These are phyloP conservation scores for Drosophila saltans DNA, from an alignment of 1,140 invertebrate species.

Conservation along the genomic window DNA sequence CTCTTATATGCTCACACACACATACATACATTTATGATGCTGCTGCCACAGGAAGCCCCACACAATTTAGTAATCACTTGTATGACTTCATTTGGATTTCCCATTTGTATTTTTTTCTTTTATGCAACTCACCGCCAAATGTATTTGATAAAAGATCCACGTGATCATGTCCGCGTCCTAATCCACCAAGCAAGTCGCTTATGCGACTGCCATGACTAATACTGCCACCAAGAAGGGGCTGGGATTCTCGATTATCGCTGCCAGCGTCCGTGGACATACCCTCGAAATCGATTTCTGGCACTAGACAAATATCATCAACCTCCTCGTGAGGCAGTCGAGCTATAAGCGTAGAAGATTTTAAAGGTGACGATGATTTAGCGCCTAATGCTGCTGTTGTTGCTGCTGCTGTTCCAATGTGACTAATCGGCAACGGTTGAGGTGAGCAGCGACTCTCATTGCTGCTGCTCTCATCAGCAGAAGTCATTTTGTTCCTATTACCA, in stretches of 20 bases:
- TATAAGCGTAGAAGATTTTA: slow-evolving; percentile 52
- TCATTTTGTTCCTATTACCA: slow-evolving; percentile 37
- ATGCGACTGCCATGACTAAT: slow-evolving; percentile 67
- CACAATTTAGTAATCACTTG: slow-evolving; percentile 37
- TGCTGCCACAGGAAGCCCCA: slow-evolving; percentile 49
- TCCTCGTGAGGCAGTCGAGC: slow-evolving; percentile 66
- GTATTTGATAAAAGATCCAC: slow-evolving; percentile 90
- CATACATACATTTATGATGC: not conserved
- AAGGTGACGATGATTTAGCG: slow-evolving; percentile 49
- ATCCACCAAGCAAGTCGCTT: slow-evolving; percentile 57
- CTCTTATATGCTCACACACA: slow-evolving; percentile 3
- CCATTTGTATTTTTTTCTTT: too few species aligned
- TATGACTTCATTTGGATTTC: slow-evolving; percentile 51
- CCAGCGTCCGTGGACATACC: slow-evolving; percentile 87
- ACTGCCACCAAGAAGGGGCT: slow-evolving; percentile 92
- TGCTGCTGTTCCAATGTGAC: slow-evolving; percentile 53
- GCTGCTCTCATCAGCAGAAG: slow-evolving; percentile 44
- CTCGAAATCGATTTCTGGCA: slow-evolving; percentile 84
- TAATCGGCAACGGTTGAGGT: slow-evolving; percentile 47
- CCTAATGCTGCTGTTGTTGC: slow-evolving; percentile 37
- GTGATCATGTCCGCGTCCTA: slow-evolving; percentile 85
- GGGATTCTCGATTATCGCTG: slow-evolving; percentile 92
- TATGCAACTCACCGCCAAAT: slow-evolving; percentile 88
- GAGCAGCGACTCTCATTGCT: slow-evolving; percentile 40
- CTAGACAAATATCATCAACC: slow-evolving; percentile 75